Base-by-base conservation (phyloP, 2,113 vertebrate species). In the Cricetomys ansorgei region DNA sequence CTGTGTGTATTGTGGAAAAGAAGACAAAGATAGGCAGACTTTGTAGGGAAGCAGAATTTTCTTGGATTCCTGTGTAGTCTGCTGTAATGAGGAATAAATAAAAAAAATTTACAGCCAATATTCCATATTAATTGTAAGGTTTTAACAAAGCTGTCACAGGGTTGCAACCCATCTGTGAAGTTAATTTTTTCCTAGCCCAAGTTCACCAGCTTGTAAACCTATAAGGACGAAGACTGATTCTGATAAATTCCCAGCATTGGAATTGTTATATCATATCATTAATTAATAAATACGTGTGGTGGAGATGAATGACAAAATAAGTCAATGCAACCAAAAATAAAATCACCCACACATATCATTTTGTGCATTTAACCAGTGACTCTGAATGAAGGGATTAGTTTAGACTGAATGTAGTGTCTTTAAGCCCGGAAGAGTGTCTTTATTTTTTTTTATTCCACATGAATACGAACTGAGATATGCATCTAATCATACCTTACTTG, bases 61-160 rank as follows among this genome's bases (percentile, higher is more conserved):
- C n/a, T 86, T 88, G 70, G 27, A 83, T 95, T 90, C 75, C 94
- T 96, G 34, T 87, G 81, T 92, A 50, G 89, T 97, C 91, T 97
- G 48, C 79, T 89, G 2, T 40, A 91, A 77, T 73, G 93, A 87
- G 84, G 31, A 64, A 85, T 70, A 94, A 95, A 93, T 92, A 53
- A 34, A 77, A n/a, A 97, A 97, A 96, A 97, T 19, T 96, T 96
- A 80, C 16, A 80, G 65, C 64, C 34, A 3, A 17, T 79, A 92
- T 73, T 17, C n/a, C 13, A 91, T 48, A 34, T 80, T 97, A 73
- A 97, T 88, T 80, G 96, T 89, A 92, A 94, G 62, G 19, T 76
- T 96, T 72, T 88, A 86, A 92, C 97, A 75, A 23, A 43, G 77
- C 59, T 65, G 48, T 57, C 65, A 75, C 86, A 65, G 80, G 97